Percentiles rank a stretch among this genome's conserved stretches.
Conservation (phyloP, 2,113 vertebrate species). For the Oryzias curvinotus region DNA sequence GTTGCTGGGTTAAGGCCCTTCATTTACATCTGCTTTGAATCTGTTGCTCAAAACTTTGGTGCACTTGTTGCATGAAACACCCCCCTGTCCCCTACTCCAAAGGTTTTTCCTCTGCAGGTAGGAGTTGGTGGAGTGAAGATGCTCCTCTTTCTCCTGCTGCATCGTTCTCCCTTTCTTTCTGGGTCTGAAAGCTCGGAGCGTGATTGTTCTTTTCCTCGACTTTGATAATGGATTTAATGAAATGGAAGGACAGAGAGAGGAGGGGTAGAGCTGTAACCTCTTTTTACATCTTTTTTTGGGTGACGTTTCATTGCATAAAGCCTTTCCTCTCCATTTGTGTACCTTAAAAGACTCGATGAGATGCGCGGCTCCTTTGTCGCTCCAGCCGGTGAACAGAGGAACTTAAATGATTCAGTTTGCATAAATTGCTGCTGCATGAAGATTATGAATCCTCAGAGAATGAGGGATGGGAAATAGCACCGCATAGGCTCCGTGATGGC, state of each 20-base stretch:
- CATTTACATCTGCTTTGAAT: not conserved
- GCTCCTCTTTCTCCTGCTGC: slow-evolving; percentile 23
- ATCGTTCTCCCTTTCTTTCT: slow-evolving; percentile 26
- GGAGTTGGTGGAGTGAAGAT: slow-evolving; percentile 4
- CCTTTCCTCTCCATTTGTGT: slow-evolving; percentile 35
- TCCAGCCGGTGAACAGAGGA: slow-evolving; percentile 34
- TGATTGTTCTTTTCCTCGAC: slow-evolving; percentile 70
- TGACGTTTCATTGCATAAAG: slow-evolving; percentile 34
- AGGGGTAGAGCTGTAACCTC: slow-evolving; percentile 25
- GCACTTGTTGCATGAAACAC: not conserved
- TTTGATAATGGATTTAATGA: slow-evolving; percentile 58
- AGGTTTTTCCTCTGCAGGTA: not conserved
- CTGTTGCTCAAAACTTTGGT: no score
- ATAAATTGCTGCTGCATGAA: slow-evolving; percentile 21
- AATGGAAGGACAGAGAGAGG: slow-evolving; percentile 30
- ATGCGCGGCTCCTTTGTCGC: slow-evolving; percentile 14
- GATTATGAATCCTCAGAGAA: slow-evolving; percentile 21
- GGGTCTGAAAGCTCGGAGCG: slow-evolving; percentile 55
- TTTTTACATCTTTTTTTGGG: slow-evolving; percentile 36
- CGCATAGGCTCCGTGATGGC: slow-evolving; percentile 10
- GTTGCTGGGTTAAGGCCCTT: not conserved
- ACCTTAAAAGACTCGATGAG: slow-evolving; percentile 4
- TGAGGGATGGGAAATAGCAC: not conserved
- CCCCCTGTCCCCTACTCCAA: not conserved
- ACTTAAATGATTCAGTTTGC: slow-evolving; percentile 10